Evolutionary conservation across 2,888 invertebrate genomes (phyloP).

Genomic region (Amaurobius ferox): DNA sequence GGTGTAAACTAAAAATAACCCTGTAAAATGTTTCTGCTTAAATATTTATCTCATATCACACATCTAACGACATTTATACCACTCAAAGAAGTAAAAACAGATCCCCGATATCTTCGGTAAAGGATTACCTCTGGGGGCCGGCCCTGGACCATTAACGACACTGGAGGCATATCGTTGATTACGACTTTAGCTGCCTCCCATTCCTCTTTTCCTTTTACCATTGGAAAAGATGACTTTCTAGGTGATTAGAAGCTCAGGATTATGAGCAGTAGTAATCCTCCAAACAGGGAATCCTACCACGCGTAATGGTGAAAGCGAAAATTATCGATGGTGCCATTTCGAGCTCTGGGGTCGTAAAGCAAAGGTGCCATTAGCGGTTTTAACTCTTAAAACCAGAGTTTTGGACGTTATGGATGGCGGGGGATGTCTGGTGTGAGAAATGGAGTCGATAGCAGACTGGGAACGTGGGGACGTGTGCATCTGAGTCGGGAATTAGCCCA

Average conservation of each 20-base stretch:
- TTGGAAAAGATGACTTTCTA: conserved; percentile 52
- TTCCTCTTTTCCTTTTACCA: conserved; percentile 34
- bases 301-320: conserved; percentile 52
- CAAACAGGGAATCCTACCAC: conserved; percentile 17
- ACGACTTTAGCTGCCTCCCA: conserved; percentile 32
- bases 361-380: conserved; percentile 63
- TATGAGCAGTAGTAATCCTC: conserved; percentile 58
- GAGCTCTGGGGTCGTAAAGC: conserved; percentile 40
- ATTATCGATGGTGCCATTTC: conserved; percentile 56
- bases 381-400: conserved; percentile 44
- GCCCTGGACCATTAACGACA: conserved; percentile 34
- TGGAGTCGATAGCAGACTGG: conserved; percentile 11
- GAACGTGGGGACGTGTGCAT: not conserved
- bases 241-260: conserved; percentile 48
- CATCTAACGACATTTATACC: conserved; percentile 6
- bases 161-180: conserved; percentile 34
- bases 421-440: conserved; percentile 12
- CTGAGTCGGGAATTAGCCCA: conserved; percentile 2
- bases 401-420: not conserved
- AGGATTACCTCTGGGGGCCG: conserved; percentile 23
- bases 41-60: not conserved
- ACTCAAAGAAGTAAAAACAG: conserved; percentile 2
- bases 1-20: not conserved
- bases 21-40: conserved; percentile 10
- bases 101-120: not conserved